Evolutionary conservation across 2,888 invertebrate genomes (phyloP).

Genomic region (Plebejus argus): DNA sequence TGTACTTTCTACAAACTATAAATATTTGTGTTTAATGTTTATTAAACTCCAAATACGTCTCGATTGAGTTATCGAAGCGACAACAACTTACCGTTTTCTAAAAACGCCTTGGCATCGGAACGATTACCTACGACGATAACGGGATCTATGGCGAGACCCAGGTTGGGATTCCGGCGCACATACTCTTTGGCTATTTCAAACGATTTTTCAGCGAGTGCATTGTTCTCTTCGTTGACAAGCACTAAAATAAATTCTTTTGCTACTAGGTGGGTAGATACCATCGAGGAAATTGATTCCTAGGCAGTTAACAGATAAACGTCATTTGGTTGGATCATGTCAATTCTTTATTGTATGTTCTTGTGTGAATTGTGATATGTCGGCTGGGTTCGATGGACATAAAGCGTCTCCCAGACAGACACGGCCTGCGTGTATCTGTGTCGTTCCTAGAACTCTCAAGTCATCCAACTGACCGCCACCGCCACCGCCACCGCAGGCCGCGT

Average conservation of each 20-base stretch:
- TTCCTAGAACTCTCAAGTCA: no score
- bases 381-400: no score
- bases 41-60: neutral
- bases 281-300: no score
- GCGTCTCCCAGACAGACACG: no score
- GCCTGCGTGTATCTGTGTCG: no score
- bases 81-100: conserved; percentile 84
- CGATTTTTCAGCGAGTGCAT: conserved; percentile 85
- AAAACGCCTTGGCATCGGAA: conserved; percentile 85
- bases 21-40: neutral
- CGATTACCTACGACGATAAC: conserved; percentile 85
- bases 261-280: no score
- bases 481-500: no score
- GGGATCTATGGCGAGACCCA: conserved; percentile 83
- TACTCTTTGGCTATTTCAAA: conserved; percentile 86
- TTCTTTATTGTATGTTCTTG: no score
- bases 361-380: no score
- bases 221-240: conserved; percentile 87
- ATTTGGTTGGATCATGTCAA: no score
- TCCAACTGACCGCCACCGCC: no score
- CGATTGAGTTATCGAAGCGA: neutral
- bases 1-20: conserved; percentile 87
- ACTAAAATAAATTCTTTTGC: conserved; percentile 69
- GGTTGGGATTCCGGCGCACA: conserved; percentile 84
- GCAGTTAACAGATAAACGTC: no score